Percentiles rank a stretch among this genome's conserved stretches.
phyloP scores from a whole-genome alignment of 1,140 invertebrate genomes.

The Ceratina australensis region DNA sequence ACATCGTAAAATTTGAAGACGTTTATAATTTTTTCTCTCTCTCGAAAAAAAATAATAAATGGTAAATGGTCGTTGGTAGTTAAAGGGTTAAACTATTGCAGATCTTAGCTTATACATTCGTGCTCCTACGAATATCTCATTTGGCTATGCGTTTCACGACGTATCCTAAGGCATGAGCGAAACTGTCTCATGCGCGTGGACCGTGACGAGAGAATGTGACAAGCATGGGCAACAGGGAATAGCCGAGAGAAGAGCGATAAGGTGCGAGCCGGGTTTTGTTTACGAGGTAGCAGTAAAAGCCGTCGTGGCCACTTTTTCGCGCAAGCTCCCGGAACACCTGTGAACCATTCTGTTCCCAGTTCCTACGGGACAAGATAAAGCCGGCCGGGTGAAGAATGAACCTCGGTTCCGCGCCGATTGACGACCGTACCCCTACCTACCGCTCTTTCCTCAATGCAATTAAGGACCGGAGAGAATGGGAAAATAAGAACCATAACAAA shows the following conservation, averaged over 20 bases:
- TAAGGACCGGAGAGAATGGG: background rate
- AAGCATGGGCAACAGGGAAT: background rate
- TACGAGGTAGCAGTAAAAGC: constrained; percentile 21
- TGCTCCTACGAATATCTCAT: too few relatives aligned
- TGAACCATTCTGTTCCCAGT: constrained; percentile 10
- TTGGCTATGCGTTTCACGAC: too few relatives aligned
- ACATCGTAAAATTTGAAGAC: too few relatives aligned
- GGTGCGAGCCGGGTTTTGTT: constrained; percentile 7
- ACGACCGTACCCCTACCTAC: background rate
- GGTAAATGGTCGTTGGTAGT: too few relatives aligned
- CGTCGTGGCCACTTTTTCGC: constrained; percentile 13
- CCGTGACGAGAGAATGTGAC: background rate
- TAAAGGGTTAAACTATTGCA: too few relatives aligned
- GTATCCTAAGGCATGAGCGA: too few relatives aligned
- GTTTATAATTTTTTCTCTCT: too few relatives aligned
- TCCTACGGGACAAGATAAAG: constrained; percentile 7
- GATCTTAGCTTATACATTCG: too few relatives aligned
- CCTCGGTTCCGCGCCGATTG: background rate
- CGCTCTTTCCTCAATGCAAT: background rate
- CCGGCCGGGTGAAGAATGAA: background rate
- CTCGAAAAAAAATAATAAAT: too few relatives aligned
- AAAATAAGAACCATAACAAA: background rate
- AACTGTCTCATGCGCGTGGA: background rate
- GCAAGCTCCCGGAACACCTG: constrained; percentile 24
- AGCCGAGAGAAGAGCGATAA: background rate